Conservation (phyloP, 2,113 vertebrate genomes). For the Thamnophis sirtalis region DNA sequence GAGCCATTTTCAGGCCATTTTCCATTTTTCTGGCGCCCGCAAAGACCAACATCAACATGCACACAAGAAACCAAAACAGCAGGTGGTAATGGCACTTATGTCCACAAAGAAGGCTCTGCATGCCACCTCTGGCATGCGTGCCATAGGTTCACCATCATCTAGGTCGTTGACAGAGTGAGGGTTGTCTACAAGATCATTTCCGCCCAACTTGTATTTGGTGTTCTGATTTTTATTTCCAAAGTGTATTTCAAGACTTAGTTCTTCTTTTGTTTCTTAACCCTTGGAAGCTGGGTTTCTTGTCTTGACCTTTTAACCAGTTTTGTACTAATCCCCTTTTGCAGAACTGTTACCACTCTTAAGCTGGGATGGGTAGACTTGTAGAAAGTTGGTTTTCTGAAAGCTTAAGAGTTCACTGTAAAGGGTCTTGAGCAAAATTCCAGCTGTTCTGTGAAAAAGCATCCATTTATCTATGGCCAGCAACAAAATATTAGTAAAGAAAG, state of each 20-base stretch:
- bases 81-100: too few relatives aligned
- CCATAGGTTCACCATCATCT: too few relatives aligned
- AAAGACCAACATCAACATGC: too few relatives aligned
- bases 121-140: too few relatives aligned
- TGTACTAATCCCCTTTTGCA: neutral
- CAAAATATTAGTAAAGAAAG: constrained; percentile 25
- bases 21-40: too few relatives aligned
- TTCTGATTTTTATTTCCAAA: too few relatives aligned
- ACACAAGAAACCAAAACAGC: too few relatives aligned
- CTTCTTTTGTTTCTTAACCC: neutral
- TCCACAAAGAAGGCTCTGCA: too few relatives aligned
- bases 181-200: too few relatives aligned
- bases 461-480: constrained; percentile 3
- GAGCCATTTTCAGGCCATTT: too few relatives aligned
- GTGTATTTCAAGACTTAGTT: neutral
- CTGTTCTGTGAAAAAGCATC: neutral
- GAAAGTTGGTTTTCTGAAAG: neutral
- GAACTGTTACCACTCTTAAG: neutral
- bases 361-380: neutral
- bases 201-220: too few relatives aligned
- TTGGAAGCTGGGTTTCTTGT: neutral
- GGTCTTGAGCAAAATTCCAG: neutral
- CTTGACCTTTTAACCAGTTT: neutral
- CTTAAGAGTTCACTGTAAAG: neutral
- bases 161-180: too few relatives aligned